Conservation (phyloP, 2,888 invertebrate species). For the Ophion ellenae region DNA sequence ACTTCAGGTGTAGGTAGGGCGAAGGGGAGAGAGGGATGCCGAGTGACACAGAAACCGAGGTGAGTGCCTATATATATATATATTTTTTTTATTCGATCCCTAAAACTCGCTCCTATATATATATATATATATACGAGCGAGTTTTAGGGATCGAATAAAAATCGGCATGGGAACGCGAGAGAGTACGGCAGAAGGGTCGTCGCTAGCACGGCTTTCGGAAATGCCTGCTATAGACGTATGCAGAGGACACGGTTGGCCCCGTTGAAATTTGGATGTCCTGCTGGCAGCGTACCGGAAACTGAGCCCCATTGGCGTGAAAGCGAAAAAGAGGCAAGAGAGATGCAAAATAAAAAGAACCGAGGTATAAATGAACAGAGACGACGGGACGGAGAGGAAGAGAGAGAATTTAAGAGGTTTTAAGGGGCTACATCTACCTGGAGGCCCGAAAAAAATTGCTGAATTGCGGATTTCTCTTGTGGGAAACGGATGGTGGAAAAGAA, state of each 20-base stretch:
- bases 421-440: background rate
- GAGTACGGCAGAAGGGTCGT: constrained; percentile 34
- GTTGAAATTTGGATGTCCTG: constrained; percentile 65
- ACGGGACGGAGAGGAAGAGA: constrained; percentile 76
- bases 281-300: constrained; percentile 52
- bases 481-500: no score
- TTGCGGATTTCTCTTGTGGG: no score
- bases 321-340: constrained; percentile 66
- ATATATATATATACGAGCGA: constrained; percentile 67
- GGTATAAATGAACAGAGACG: constrained; percentile 67
- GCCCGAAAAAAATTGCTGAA: no score
- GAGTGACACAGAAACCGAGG: background rate
- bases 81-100: no score
- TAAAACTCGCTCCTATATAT: no score
- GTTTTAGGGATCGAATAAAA: constrained; percentile 67
- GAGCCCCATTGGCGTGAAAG: constrained; percentile 62
- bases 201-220: constrained; percentile 42
- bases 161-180: constrained; percentile 45
- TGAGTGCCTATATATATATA: constrained; percentile 68
- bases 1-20: background rate
- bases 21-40: constrained; percentile 18
- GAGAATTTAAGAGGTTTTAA: constrained; percentile 36
- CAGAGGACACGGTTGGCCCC: constrained; percentile 25
- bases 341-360: background rate
- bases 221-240: constrained; percentile 22